A percentile compares a stretch with the other conserved stretches of the same genome.
Evolutionary conservation across 2,113 vertebrate genomes (phyloP).

Genomic region (Thamnophis sirtalis): DNA sequence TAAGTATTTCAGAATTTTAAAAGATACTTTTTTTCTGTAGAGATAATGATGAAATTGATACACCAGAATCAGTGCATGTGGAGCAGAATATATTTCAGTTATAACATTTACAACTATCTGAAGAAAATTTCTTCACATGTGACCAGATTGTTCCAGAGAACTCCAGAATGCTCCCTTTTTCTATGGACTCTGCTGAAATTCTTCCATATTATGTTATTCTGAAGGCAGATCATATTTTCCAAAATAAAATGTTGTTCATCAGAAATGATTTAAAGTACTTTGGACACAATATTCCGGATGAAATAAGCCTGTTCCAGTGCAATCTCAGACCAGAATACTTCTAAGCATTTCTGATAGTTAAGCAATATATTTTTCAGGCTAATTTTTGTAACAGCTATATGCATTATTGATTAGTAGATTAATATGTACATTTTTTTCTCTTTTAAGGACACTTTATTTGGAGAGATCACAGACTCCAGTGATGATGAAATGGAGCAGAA

Average conservation of each 20-base stretch:
- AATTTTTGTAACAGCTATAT: neutral
- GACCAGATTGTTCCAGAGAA: neutral
- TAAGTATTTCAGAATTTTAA: neutral
- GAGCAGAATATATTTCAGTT: neutral
- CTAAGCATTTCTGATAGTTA: neutral
- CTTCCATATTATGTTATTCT: neutral
- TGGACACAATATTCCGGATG: neutral
- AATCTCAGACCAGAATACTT: neutral
- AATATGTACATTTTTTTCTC: conserved; percentile 11
- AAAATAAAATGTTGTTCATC: neutral
- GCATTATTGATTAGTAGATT: neutral
- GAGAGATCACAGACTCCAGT: conserved; percentile 63
- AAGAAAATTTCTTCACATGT: neutral
- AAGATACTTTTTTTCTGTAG: neutral
- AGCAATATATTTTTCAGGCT: neutral
- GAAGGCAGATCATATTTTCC: neutral
- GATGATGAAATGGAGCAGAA: conserved; percentile 53
- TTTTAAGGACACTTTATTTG: conserved; percentile 66
- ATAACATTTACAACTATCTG: neutral
- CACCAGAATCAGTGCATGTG: neutral
- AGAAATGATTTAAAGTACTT: neutral
- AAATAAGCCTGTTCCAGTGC: neutral
- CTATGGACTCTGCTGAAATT: neutral
- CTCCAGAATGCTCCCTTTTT: neutral
- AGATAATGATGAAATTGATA: neutral